Conservation (phyloP, 2,797 vertebrate species). For the Lacerta agilis region DNA sequence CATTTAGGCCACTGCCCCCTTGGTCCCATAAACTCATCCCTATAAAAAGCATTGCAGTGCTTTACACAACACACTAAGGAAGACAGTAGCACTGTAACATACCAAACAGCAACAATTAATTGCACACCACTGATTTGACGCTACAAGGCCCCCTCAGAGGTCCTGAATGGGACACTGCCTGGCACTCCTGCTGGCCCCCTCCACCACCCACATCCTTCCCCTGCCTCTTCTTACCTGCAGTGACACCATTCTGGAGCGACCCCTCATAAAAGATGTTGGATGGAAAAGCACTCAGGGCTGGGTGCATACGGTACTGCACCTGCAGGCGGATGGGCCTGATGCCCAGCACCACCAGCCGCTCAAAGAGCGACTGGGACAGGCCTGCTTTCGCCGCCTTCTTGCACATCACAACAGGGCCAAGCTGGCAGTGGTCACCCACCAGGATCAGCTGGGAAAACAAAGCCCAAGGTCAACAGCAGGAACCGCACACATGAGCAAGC, state of each 20-base stretch:
- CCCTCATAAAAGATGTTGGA: constrained; percentile 99
- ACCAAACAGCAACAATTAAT: no score
- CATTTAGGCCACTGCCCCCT: no score
- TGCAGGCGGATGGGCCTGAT: constrained; percentile 97
- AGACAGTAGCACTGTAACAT: no score
- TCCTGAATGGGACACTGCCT: no score
- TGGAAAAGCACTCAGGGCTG: constrained; percentile 96
- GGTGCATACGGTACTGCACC: constrained; percentile 99
- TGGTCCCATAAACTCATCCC: no score
- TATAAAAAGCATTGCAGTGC: no score
- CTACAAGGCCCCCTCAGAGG: no score
- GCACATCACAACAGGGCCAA: constrained; percentile 98
- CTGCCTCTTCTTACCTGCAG: constrained; percentile 82
- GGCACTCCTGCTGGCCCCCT: not conserved
- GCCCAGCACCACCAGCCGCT: constrained; percentile 95
- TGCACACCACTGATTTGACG: not conserved
- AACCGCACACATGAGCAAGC: no score
- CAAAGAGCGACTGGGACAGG: constrained; percentile 95
- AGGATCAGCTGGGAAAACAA: constrained; percentile 87
- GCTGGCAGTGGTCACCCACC: constrained; percentile 98
- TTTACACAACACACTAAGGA: no score
- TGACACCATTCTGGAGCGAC: constrained; percentile 96
- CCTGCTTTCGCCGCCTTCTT: constrained; percentile 98
- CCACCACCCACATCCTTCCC: no score
- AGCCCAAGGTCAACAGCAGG: not conserved